A percentile compares a stretch with the other conserved stretches of the same genome.
Conservation (phyloP, 2,113 vertebrate genomes). For the Corvus hawaiiensis region DNA sequence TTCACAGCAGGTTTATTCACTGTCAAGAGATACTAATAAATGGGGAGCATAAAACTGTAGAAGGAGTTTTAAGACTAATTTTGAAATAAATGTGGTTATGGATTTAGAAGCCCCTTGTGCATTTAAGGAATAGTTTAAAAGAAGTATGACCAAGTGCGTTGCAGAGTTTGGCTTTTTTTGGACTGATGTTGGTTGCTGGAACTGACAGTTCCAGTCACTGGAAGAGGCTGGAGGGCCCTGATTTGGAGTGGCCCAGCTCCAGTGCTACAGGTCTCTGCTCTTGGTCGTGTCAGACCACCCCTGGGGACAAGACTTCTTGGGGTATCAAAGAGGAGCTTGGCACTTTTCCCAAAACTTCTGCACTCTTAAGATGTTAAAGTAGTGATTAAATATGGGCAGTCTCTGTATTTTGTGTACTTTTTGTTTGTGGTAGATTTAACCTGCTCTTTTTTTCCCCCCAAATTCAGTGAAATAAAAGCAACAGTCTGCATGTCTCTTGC, state of each 20-base stretch:
- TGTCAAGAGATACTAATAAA: not conserved
- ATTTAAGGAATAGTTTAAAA: not conserved
- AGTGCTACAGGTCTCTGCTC: fast-evolving
- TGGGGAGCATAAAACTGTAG: not conserved
- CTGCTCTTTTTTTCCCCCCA: not conserved
- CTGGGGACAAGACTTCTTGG: not conserved
- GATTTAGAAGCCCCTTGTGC: not conserved
- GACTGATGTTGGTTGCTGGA: not conserved
- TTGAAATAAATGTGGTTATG: not conserved
- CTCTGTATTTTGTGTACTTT: not conserved
- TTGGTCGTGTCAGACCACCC: fast-evolving
- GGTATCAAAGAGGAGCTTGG: not conserved
- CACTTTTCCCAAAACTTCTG: not conserved
- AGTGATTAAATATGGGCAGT: not conserved
- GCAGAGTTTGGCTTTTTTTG: not conserved
- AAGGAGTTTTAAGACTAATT: not conserved
- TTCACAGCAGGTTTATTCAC: not conserved
- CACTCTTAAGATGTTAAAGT: not conserved
- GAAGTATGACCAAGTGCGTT: fast-evolving
- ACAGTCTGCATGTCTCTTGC: not conserved
- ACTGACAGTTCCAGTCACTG: not conserved
- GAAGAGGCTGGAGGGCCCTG: not conserved
- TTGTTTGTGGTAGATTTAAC: not conserved
- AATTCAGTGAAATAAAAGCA: not conserved
- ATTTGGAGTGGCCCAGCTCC: not conserved